phyloP scores from a whole-genome alignment of 2,888 invertebrate genomes.

The Temnothorax unifasciatus region DNA sequence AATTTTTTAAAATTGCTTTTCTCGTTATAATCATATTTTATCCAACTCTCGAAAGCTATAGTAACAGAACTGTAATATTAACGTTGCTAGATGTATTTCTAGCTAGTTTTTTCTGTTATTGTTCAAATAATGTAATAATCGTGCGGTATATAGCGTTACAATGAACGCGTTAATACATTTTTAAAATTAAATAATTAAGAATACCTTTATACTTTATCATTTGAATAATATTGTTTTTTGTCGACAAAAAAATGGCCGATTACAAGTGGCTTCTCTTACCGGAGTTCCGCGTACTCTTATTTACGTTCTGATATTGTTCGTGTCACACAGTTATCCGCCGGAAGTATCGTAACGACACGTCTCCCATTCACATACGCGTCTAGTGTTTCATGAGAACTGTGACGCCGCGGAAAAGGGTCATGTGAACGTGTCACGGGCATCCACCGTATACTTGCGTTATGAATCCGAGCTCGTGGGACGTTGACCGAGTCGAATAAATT shows the following conservation, averaged over 20 bases:
- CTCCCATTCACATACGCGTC: constrained; percentile 81
- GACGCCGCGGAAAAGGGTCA: constrained; percentile 85
- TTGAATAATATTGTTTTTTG: background rate
- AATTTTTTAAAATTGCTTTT: constrained; percentile 1
- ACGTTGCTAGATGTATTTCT: background rate
- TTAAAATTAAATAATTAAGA: constrained; percentile 5
- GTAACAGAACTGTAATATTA: background rate
- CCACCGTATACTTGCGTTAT: constrained; percentile 79
- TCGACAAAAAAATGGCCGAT: constrained; percentile 9
- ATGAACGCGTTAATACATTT: background rate
- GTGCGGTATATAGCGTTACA: background rate
- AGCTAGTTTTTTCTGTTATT: background rate
- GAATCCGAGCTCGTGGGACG: constrained; percentile 82
- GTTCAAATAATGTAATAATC: background rate
- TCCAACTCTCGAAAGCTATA: background rate
- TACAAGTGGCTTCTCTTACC: constrained; percentile 23
- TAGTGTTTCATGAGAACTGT: constrained; percentile 85
- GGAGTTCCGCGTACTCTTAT: constrained; percentile 62
- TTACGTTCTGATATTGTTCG: constrained; percentile 68
- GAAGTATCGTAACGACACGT: constrained; percentile 85
- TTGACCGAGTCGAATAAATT: constrained; percentile 78
- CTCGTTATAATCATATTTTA: background rate
- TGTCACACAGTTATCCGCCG: constrained; percentile 80
- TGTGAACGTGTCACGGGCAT: constrained; percentile 85
- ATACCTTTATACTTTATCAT: background rate